Base-by-base conservation (phyloP, 2,797 vertebrate genomes). In the Acipenser oxyrinchus region DNA sequence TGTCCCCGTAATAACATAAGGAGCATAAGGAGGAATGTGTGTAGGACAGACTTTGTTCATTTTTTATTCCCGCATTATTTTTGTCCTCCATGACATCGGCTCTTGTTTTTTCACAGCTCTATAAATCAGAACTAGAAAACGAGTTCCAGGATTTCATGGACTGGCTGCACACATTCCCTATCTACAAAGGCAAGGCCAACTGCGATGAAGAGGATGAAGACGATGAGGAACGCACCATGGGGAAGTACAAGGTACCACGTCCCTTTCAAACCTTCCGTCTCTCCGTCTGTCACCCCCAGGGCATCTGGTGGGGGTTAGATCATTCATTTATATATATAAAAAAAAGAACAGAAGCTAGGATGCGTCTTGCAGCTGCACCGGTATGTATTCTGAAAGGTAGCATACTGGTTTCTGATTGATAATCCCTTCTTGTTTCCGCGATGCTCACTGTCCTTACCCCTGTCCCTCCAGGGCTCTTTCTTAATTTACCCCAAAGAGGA, bases 101-200 rank as follows among this genome's bases (percentile, higher is more conserved):
- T 8, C 11, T 12, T 53, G n/a, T 3, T 53, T 53, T 53, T 58
- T 37, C 15, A 61, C 81, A 97, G 95, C 83, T 98, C 66, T 98
- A 92, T 64, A 82, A 70, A 59, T 81, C 86, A 0, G 91, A 94
- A 66, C 83, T 99, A 75, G 95, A 97, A 83, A 88, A 90, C 6
- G 88, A 94, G 61, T 98, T 96, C 80, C 85, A 72, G 70, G 86
- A 96, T 73, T 97, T 98, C 81, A 92, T 97, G 82, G 96, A 97
- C 73, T 97, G 94, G 93, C 82, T 99, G 66, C 82, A 83, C 67
- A 82, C 88, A 62, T 96, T 98, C 61, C 89, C 91, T 0, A 80
- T 99, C 57, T 86, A 87, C 67, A 89, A 87, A 81, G 94, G 95
- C 61, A 90, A 86, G 76, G 83, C 89, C 0, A 83, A 77, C 9